Base-by-base conservation (phyloP, 2,797 vertebrate species). In the Heteromormyrus szaboi region DNA sequence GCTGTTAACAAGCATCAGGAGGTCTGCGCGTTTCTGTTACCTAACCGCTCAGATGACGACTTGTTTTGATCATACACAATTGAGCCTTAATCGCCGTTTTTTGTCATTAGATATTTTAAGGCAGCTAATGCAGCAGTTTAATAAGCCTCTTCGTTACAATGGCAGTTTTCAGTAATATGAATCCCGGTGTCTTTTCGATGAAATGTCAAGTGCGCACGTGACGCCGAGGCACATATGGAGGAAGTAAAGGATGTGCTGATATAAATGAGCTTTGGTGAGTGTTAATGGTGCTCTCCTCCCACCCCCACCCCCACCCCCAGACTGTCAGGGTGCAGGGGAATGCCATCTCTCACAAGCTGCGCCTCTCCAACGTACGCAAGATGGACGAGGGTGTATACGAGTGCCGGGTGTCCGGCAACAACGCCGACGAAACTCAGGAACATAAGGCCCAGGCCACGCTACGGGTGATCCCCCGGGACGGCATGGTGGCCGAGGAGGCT, bases 271-370 rank as follows among this genome's bases (percentile, higher is more conserved):
- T 50, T 48, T 76, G 48, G 81, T 51, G 59, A 56, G 44, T 62
- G 85, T 68, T 89, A 65, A 68, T 11, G 41, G 19, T 46, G 62
- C 5, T 14, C 7, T 48, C 48, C 83, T 50, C 2, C 79, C 12
- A 19, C n/a, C n/a, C n/a, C n/a, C n/a, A n/a, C n/a, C n/a, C n/a
- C n/a, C 48, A 48, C 25, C 46, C 91, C 90, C 95, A 98, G 98
- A 97, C 97, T 17, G 98, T 98, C 90, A 96, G 97, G 17, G 97
- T 98, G 88, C 97, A 98, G 92, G 98, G 98, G 91, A 98, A 97
- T 0, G 98, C 97, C 94, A 98, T 99, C 93, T 98, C 98, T 19
- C 97, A 99, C 93, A 94, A 96, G 91, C 97, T 99, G 91, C 97
- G 97, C 89, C 95, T 99, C 46, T 98, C 97, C 0, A 96, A 95